Percentiles rank a stretch among this genome's conserved stretches.
phyloP scores from a whole-genome alignment of 2,888 invertebrate species.

The Pseudococcus viburni region DNA sequence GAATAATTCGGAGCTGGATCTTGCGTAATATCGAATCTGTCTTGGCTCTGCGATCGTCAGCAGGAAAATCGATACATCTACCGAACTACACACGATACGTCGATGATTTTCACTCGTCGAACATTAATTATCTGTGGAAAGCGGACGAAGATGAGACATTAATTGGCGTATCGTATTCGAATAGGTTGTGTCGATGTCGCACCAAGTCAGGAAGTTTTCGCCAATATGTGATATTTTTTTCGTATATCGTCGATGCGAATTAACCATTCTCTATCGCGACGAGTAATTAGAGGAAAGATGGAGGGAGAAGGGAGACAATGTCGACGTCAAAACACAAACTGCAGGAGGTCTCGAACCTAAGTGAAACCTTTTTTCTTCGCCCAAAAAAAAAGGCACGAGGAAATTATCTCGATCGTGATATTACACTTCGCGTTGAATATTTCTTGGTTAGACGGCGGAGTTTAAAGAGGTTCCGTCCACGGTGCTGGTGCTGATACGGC shows the following conservation, averaged over 20 bases:
- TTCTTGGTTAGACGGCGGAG: background rate
- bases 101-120: slow-evolving; percentile 48
- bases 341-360: background rate
- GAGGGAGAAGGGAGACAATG: background rate
- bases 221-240: background rate
- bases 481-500: background rate
- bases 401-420: slow-evolving; percentile 5
- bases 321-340: background rate
- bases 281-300: slow-evolving; percentile 2
- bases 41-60: background rate
- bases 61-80: background rate
- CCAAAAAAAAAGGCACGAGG: background rate
- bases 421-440: background rate
- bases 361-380: background rate
- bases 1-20: background rate
- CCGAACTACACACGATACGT: background rate
- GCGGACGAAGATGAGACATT: slow-evolving; percentile 38
- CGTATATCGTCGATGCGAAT: background rate
- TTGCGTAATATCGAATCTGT: background rate
- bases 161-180: slow-evolving; percentile 39
- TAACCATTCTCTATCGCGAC: background rate
- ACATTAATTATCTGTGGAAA: slow-evolving; percentile 53
- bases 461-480: too few species aligned
- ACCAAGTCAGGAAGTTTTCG: slow-evolving; percentile 27
- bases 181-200: slow-evolving; percentile 11